Evolutionary conservation across 2,797 vertebrate species (phyloP), one percentile per base, ranked within the genome.

Genomic region (Gouania willdenowi): DNA sequence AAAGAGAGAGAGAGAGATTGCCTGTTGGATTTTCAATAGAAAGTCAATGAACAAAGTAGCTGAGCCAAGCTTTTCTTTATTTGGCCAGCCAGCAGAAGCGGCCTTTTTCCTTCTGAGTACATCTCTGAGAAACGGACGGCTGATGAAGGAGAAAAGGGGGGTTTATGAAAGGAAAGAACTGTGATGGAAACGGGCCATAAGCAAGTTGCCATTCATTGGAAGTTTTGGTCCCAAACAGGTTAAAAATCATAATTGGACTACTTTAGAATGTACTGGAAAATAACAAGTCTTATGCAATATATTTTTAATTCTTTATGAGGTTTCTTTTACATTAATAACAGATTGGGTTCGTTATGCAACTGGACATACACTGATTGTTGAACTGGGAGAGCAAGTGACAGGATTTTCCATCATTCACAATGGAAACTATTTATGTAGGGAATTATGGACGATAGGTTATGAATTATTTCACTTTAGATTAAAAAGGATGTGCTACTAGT

Each of bases 21-120:
- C 76, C 75, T 82, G 74, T 63, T 69, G 81, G 77, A 82, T 84
- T 82, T 76, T 75, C 77, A 84, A 85, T 82, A 79, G 80, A 85
- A 86, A 87, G 77, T 73, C 64, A 77, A 77, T 73, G 79, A 82
- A 81, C 68, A 71, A 75, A 81, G 76, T 71, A 63, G 58, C 69
- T 64, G 78, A 81, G 82, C 82, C 83, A 83, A 85, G 72, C 58
- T 75, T 79, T 75, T 78, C 52, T 66, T 66, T 75, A 75, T 49
- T 63, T 67, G 77, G 74, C 68, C 54, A 66, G 71, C 74, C 50
- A 51, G 63, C 65, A 74, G 75, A 62, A 66, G 56, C 72, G 73
- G 69, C 62, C 71, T 61, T 53, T 46, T 56, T 29, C 65, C 49
- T 25, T 50, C 53, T 57, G 13, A 19, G 60, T 63, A 61, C 55